Evolutionary conservation across 1,140 invertebrate species (phyloP).

Genomic region (Meloidogyne hapla): DNA sequence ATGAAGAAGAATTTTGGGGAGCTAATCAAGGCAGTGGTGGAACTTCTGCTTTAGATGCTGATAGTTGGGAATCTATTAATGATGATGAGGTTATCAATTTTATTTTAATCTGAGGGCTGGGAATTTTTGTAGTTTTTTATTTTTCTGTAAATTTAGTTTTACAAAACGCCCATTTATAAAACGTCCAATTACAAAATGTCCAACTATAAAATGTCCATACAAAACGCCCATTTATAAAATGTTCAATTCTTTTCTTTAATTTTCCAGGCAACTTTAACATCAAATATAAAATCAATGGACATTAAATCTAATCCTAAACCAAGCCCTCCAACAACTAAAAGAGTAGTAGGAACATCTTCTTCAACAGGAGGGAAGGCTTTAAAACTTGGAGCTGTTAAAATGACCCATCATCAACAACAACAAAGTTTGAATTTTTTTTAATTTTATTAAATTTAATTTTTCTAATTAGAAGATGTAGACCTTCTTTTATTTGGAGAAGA

Average conservation of each 20-base stretch:
- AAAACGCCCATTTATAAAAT: too few species aligned
- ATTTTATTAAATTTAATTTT: neutral
- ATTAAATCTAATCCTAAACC: neutral
- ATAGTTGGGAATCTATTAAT: constrained; percentile 13
- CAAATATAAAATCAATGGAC: neutral
- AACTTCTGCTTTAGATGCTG: neutral
- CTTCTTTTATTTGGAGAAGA: constrained; percentile 15
- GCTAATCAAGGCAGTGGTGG: neutral
- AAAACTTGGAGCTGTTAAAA: constrained; percentile 26
- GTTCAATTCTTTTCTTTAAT: too few species aligned
- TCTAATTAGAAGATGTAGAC: neutral
- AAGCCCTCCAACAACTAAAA: neutral
- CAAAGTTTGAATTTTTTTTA: neutral
- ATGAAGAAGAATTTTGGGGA: constrained; percentile 17
- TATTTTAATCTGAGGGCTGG: neutral
- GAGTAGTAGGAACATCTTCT: neutral
- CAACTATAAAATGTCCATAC: too few species aligned
- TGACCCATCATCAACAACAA: neutral
- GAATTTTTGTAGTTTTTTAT: too few species aligned
- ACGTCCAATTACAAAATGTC: too few species aligned
- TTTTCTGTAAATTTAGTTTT: too few species aligned
- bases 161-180: too few species aligned
- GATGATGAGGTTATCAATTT: neutral
- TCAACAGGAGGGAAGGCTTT: neutral
- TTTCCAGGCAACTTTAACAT: neutral